Evolutionary conservation across 2,113 vertebrate species (phyloP).

Genomic region (Hiodon tergisus): DNA sequence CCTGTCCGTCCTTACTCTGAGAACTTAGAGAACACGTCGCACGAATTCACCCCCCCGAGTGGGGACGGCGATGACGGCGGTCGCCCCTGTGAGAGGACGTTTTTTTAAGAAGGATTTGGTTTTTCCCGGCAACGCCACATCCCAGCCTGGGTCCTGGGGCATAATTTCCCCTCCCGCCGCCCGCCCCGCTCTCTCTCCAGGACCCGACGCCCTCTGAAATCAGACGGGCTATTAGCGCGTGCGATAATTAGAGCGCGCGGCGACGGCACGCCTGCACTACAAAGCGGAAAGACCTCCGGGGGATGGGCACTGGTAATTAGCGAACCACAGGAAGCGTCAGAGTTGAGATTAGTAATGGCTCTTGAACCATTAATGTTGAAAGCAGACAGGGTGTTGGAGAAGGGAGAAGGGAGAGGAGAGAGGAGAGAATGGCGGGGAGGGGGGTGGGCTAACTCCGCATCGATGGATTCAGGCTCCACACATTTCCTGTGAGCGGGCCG

Average conservation of each 20-base stretch:
- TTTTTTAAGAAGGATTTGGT: too few relatives aligned
- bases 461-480: too few relatives aligned
- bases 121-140: too few relatives aligned
- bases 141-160: constrained; percentile 30
- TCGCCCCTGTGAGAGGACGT: too few relatives aligned
- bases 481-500: not conserved
- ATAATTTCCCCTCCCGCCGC: constrained; percentile 45
- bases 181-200: constrained; percentile 1
- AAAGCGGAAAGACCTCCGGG: constrained; percentile 47
- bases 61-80: too few relatives aligned
- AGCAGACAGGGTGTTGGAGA: constrained; percentile 27
- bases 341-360: constrained; percentile 55
- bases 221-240: constrained; percentile 60
- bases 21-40: too few relatives aligned
- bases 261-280: constrained; percentile 54
- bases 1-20: too few relatives aligned
- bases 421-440: constrained; percentile 35
- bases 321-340: constrained; percentile 51
- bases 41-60: too few relatives aligned
- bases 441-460: too few relatives aligned
- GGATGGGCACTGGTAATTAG: constrained; percentile 66
- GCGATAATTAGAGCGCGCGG: constrained; percentile 64
- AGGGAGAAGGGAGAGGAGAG: constrained; percentile 32
- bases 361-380: constrained; percentile 36
- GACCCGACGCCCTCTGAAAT: constrained; percentile 37